Evolutionary conservation across 1,140 invertebrate species (phyloP).

Genomic region (Microvelia longipes): DNA sequence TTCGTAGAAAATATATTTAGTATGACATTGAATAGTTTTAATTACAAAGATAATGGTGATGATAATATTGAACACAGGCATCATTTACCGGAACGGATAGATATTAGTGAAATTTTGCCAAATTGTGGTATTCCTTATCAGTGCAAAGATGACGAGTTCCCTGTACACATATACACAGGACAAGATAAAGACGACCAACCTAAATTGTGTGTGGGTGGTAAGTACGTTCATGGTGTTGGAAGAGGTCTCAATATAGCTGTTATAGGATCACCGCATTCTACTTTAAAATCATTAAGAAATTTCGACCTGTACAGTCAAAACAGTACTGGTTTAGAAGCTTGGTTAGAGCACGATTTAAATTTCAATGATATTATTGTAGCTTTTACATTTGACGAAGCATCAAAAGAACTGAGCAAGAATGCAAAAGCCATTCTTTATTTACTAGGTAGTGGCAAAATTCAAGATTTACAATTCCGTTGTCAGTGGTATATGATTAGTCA

Average conservation of each 20-base stretch:
- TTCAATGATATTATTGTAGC: slow-evolving; percentile 23
- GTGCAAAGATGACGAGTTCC: slow-evolving; percentile 30
- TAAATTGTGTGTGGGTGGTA: slow-evolving; percentile 34
- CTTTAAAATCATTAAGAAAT: slow-evolving; percentile 20
- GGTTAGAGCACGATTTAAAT: slow-evolving; percentile 17
- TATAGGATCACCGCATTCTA: slow-evolving; percentile 18
- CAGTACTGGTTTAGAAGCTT: slow-evolving; percentile 20
- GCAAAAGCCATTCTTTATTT: slow-evolving; percentile 22
- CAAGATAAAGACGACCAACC: slow-evolving; percentile 31
- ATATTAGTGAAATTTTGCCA: slow-evolving; percentile 25
- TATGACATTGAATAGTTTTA: neutral
- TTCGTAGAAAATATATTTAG: neutral
- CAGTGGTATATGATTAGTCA: slow-evolving; percentile 42
- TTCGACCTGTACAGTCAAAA: slow-evolving; percentile 25
- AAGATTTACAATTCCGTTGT: slow-evolving; percentile 39
- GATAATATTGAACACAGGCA: neutral
- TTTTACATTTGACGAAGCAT: slow-evolving; percentile 26
- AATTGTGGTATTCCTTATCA: slow-evolving; percentile 33
- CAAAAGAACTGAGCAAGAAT: slow-evolving; percentile 22
- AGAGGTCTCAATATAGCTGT: slow-evolving; percentile 24
- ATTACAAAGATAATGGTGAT: neutral
- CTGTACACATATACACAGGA: slow-evolving; percentile 35
- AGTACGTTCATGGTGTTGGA: slow-evolving; percentile 26
- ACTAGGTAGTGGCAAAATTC: slow-evolving; percentile 35
- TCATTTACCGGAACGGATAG: slow-evolving; percentile 10